Base-by-base conservation (phyloP, 2,797 vertebrate genomes). In the Diplodus sargus region DNA sequence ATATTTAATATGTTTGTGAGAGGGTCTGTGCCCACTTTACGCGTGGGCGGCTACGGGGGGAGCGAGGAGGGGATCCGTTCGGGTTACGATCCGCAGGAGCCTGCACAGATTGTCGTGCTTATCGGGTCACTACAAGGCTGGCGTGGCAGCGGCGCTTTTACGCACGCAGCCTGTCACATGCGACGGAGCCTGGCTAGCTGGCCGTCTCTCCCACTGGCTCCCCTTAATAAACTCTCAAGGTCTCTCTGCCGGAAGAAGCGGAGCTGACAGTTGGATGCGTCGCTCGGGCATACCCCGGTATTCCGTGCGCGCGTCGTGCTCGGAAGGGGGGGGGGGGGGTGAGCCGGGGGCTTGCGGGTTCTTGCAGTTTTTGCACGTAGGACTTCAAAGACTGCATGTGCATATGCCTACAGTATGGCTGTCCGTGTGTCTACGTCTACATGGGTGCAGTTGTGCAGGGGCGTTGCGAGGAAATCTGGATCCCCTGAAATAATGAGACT, bases 251-350 rank as follows among this genome's bases (percentile, higher is more conserved):
- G 85, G 86, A 87, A 90, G 88, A 89, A 87, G 85, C 70, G 65
- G 79, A 87, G 82, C 86, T 91, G 90, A 89, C 89, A 91, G 87
- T 81, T 86, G 86, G 78, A 84, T 82, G 88, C 79, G 79, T 85
- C 68, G 84, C 85, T 79, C 69, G 92, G 92, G 92, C 87, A 90
- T 90, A 87, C 90, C 92, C 91, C 85, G 92, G 92, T 87, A 91
- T 91, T 91, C 88, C 90, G 75, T 88, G 90, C 85, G 84, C 85
- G 92, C 71, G 79, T 84, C 73, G 76, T 80, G 84, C 66, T 77
- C 20, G 53, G 58, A 20, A 23, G 51, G 66, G 63, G 63, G 72
- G 69, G 28, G 28, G 28, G 12, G 70, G 61, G 74, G 34, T 45
- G 66, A 72, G 56, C 52, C 56, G 65, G 63, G 59, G 66, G 49